Conservation (phyloP, 2,113 vertebrate genomes). For the Tamias sibiricus region DNA sequence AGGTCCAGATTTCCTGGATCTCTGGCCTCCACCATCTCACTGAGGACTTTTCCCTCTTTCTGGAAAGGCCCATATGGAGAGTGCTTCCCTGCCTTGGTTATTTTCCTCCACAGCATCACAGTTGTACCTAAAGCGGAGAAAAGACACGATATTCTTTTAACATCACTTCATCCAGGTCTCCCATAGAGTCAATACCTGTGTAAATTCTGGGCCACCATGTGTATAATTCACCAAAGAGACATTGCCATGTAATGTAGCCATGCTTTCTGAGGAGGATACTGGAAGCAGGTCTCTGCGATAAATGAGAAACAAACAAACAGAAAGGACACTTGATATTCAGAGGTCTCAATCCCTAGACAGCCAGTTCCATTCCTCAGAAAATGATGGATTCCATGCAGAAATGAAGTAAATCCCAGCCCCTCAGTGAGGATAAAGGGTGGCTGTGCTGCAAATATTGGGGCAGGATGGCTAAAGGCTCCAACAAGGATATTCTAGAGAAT, state of each 20-base stretch:
- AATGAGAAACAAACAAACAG: neutral
- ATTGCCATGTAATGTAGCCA: neutral
- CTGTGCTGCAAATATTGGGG: neutral
- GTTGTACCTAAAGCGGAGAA: neutral
- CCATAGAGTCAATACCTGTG: neutral
- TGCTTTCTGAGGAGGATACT: neutral
- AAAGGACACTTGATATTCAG: neutral
- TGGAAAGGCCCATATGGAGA: neutral
- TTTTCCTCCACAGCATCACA: neutral
- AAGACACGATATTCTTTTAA: neutral
- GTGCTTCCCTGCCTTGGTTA: neutral
- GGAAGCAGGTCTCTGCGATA: neutral
- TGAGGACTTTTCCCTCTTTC: neutral
- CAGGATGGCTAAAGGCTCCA: neutral
- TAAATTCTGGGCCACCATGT: neutral
- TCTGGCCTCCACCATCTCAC: too few species aligned
- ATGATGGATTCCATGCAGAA: neutral
- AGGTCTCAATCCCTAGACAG: too few species aligned
- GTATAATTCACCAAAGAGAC: neutral
- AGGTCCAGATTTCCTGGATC: neutral
- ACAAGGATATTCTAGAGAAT: too few species aligned
- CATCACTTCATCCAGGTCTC: neutral
- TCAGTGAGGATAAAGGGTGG: neutral
- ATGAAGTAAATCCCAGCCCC: neutral
- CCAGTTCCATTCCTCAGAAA: too few species aligned